Evolutionary conservation across 2,888 invertebrate genomes (phyloP).

Genomic region (Caenorhabditis afra): DNA sequence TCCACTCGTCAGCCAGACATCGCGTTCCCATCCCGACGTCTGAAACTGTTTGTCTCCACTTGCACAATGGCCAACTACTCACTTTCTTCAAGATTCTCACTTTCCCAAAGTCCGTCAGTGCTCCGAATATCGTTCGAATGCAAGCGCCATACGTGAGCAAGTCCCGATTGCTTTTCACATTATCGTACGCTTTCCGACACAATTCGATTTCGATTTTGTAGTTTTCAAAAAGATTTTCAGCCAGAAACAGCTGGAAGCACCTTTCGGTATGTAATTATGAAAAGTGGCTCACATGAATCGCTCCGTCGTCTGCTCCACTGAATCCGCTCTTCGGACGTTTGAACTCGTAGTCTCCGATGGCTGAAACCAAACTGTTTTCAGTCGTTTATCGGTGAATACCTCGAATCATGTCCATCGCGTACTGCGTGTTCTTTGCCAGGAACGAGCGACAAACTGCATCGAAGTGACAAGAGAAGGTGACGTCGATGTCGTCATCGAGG

Average conservation of each 20-base stretch:
- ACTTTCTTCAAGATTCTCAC: conserved; percentile 57
- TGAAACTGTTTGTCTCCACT: neutral
- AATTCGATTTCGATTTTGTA: conserved; percentile 28
- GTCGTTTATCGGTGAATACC: neutral
- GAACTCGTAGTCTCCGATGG: conserved; percentile 48
- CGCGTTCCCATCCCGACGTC: conserved; percentile 60
- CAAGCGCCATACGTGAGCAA: conserved; percentile 70
- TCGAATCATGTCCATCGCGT: conserved; percentile 34
- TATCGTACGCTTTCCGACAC: conserved; percentile 45
- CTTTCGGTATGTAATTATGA: neutral
- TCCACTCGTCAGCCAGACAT: conserved; percentile 68
- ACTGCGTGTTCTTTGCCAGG: conserved; percentile 47
- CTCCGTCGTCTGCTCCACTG: conserved; percentile 67
- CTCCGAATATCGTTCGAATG: conserved; percentile 53
- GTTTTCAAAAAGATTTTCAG: conserved; percentile 44
- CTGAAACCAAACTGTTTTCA: neutral
- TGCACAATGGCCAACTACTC: neutral
- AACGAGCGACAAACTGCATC: conserved; percentile 59
- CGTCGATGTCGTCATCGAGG: conserved; percentile 38
- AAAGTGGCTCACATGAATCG: conserved; percentile 60
- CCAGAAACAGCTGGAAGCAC: conserved; percentile 50
- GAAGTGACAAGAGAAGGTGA: conserved; percentile 54
- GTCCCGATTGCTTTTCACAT: conserved; percentile 59
- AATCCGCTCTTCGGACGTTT: conserved; percentile 59
- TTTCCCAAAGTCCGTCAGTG: conserved; percentile 41